These are phyloP conservation scores for Saturnia japonica DNA, from an alignment of 2,888 invertebrate species.

Conservation along the genomic window DNA sequence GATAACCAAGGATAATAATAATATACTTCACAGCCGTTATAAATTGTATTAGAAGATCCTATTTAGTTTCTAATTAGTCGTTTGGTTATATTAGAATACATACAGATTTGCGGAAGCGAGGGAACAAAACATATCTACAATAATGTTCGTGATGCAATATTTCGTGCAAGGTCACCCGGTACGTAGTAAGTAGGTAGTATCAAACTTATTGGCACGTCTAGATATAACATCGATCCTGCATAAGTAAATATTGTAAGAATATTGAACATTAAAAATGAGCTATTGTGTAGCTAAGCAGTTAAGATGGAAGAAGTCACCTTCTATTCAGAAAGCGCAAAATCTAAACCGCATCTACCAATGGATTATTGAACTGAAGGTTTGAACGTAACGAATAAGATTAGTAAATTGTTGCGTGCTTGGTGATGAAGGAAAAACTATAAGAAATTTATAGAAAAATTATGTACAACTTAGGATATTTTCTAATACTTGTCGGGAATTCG, in stretches of 20 bases:
- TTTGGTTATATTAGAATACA: not conserved
- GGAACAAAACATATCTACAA: not conserved
- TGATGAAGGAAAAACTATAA: not conserved
- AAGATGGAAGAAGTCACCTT: not conserved
- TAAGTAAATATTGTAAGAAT: not conserved
- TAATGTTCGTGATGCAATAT: not conserved
- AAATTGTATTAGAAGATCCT: not conserved
- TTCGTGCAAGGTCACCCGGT: slow-evolving; percentile 4
- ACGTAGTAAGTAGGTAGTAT: not conserved
- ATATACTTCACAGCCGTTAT: no score
- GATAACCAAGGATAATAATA: not conserved
- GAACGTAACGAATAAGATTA: not conserved
- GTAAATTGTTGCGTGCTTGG: not conserved
- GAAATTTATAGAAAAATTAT: not conserved
- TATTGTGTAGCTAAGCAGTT: no score
- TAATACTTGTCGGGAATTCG: not conserved
- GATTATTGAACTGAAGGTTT: not conserved
- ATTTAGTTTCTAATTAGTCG: not conserved
- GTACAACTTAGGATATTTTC: not conserved
- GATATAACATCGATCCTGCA: not conserved
- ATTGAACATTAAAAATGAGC: not conserved
- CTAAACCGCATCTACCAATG: not conserved
- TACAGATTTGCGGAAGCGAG: not conserved
- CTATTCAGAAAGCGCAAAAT: not conserved
- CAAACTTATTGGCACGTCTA: not conserved